A percentile compares a stretch with the other conserved stretches of the same genome.
phyloP scores from a whole-genome alignment of 1,140 invertebrate genomes.

The Eupristina koningsbergeri region DNA sequence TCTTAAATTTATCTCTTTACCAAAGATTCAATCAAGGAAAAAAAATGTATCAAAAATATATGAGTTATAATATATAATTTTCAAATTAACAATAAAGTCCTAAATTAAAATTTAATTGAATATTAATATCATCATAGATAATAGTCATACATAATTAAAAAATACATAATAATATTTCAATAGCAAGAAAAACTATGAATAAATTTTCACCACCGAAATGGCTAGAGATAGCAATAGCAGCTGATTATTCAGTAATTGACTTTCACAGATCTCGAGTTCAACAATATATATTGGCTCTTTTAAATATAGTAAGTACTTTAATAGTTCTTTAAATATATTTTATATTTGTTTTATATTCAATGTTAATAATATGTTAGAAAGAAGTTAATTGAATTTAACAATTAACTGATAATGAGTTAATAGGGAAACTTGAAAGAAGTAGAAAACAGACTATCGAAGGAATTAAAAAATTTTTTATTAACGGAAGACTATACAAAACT shows the following conservation, averaged over 20 bases:
- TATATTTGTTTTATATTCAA: not conserved
- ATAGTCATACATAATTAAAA: not conserved
- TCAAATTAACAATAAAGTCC: too few species aligned
- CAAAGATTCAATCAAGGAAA: too few species aligned
- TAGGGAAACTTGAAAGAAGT: not conserved
- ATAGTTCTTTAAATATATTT: too few species aligned
- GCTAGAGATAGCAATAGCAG: conserved; percentile 81
- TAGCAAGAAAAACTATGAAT: conserved; percentile 57
- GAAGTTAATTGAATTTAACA: not conserved
- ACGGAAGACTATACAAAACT: conserved; percentile 6
- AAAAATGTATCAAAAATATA: too few species aligned
- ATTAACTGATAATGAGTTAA: not conserved
- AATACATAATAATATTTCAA: not conserved
- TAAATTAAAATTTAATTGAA: not conserved
- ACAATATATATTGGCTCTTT: conserved; percentile 82
- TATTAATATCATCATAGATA: not conserved
- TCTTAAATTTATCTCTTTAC: too few species aligned
- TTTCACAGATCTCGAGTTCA: conserved; percentile 81
- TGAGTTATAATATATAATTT: too few species aligned
- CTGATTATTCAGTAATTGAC: conserved; percentile 80
- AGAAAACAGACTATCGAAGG: conserved; percentile 23
- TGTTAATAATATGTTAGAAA: not conserved
- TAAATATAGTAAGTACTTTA: conserved; percentile 81
- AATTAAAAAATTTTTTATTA: conserved; percentile 31
- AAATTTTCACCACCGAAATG: conserved; percentile 70